Base-by-base conservation (phyloP, 2,113 vertebrate genomes). In the Oncorhynchus clarkii region DNA sequence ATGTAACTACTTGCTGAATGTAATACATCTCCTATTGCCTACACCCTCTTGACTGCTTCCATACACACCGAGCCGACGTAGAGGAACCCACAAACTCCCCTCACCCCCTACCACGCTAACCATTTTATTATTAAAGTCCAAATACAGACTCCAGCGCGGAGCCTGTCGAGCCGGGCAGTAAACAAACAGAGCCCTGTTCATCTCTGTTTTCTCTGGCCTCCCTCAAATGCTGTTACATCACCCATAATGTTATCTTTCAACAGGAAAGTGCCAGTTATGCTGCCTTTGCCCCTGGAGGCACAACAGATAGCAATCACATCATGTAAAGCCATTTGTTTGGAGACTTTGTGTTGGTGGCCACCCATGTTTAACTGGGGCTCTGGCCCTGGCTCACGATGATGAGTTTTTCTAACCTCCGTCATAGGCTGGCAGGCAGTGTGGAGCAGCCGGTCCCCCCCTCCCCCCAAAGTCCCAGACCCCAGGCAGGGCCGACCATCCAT, bases 351-450 rank as follows among this genome's bases (percentile, higher is more conserved):
- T 75, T 88, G 84, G 87, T 92, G 94, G 87, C 93, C 94, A 95
- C 94, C 93, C 94, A 85, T 91, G 84, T 79, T 90, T 82, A 27
- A 87, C 79, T 57, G 48, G 14, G 48, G 68, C 88, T 84, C 85
- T 84, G 82, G 81, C 82, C 84, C 22, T 54, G 22, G 59, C 64
- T 80, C 82, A 75, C 76, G 29, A 82, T 95, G 93, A 95, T 96
- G 95, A 94, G 87, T 95, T 97, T 96, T 93, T 93, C 95, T 94
- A 95, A 88, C 78, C 74, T 84, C 84, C 79, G 60, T 85, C 81
- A 64, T 74, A 85, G 65, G 54, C 80, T 88, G 86, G 90, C 75
- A 85, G 82, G 77, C 81, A 51, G 88, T 77, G 73, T 49, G 78
- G 81, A 57, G 69, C 67, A 45, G 54, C 78, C 70, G 48, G 70